Conservation (phyloP, 2,797 vertebrate species). For the Cichlasoma orientale region DNA sequence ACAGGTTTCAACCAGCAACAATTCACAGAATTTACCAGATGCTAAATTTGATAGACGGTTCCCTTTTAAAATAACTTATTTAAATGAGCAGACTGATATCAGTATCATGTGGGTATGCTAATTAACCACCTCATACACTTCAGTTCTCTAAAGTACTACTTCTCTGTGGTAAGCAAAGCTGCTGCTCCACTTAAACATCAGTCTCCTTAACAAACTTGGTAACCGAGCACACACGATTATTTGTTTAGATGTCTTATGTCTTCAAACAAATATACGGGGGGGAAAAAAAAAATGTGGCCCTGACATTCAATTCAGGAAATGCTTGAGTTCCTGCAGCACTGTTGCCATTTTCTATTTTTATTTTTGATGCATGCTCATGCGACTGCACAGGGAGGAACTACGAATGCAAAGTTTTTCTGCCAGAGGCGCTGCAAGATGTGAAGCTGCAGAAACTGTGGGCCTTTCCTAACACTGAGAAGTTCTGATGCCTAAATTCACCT, state of each 20-base stretch:
- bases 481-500: neutral
- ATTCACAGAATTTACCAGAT: neutral
- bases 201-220: neutral
- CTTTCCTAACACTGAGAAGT: too few relatives aligned
- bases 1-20: neutral
- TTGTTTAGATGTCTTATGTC: neutral
- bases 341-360: slow-evolving; percentile 4
- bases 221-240: neutral
- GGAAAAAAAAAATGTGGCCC: neutral
- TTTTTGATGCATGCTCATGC: neutral
- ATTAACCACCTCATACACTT: too few relatives aligned
- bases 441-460: neutral
- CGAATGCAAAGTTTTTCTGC: neutral
- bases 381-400: neutral
- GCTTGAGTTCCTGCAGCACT: neutral
- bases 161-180: neutral
- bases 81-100: neutral
- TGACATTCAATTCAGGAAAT: neutral
- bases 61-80: neutral
- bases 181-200: neutral
- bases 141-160: too few relatives aligned
- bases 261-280: neutral
- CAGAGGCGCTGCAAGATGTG: neutral
- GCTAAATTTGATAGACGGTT: neutral
- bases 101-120: neutral